Evolutionary conservation across 2,888 invertebrate genomes (phyloP).

Genomic region (Drosophila robusta): DNA sequence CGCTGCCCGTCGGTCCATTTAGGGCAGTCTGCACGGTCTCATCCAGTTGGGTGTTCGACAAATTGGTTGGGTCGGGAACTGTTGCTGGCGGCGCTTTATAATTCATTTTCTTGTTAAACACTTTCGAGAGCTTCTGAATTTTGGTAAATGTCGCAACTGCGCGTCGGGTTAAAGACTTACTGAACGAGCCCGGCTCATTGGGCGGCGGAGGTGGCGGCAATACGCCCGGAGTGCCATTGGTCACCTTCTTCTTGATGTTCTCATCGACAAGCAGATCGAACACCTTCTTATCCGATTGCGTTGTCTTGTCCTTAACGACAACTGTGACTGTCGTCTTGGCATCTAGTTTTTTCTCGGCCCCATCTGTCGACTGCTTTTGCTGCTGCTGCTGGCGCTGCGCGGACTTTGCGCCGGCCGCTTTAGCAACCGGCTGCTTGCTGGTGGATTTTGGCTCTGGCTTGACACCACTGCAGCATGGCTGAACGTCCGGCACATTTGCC

Average conservation of each 20-base stretch:
- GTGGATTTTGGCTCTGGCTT: not conserved
- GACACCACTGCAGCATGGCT: not conserved
- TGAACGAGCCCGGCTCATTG: slow-evolving; percentile 22
- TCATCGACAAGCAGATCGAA: slow-evolving; percentile 4
- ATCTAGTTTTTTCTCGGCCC: not conserved
- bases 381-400: not conserved
- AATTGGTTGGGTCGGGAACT: not conserved
- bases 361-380: not conserved
- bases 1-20: not conserved
- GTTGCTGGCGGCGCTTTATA: slow-evolving; percentile 9
- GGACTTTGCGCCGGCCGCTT: not conserved
- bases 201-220: not conserved
- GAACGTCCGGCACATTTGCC: not conserved
- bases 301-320: slow-evolving; percentile 21
- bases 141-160: slow-evolving; percentile 47
- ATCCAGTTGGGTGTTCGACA: not conserved
- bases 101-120: slow-evolving; percentile 44
- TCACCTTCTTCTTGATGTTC: not conserved
- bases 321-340: not conserved
- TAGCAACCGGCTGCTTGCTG: not conserved
- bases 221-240: not conserved
- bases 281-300: slow-evolving; percentile 16
- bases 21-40: not conserved
- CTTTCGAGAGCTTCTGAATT: slow-evolving; percentile 46
- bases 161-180: slow-evolving; percentile 30